phyloP scores from a whole-genome alignment of 2,113 vertebrate species.

The Perca schrenkii region DNA sequence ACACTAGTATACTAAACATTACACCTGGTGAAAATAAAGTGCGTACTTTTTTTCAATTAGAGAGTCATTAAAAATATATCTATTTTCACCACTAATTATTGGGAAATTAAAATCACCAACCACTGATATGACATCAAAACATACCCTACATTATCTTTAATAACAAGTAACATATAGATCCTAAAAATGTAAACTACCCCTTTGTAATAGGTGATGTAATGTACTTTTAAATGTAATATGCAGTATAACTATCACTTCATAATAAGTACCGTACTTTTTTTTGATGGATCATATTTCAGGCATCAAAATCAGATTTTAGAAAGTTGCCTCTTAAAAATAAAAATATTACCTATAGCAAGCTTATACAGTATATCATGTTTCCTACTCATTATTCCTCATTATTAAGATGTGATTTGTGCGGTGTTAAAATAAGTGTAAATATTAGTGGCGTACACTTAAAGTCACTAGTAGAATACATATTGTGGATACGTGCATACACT shows the following conservation, averaged over 20 bases:
- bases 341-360: background rate
- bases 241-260: background rate
- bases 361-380: too few relatives aligned
- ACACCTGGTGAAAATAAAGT: background rate
- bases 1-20: background rate
- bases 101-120: background rate
- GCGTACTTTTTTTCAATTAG: background rate
- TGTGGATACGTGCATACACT: background rate
- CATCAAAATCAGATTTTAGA: background rate
- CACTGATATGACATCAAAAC: background rate
- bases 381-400: too few relatives aligned
- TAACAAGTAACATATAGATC: background rate
- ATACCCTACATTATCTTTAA: background rate
- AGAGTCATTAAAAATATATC: background rate
- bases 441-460: background rate
- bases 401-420: background rate
- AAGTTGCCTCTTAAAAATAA: background rate
- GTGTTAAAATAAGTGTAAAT: background rate
- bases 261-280: background rate
- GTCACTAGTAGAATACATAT: background rate
- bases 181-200: background rate
- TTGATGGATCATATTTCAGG: background rate
- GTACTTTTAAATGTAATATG: background rate
- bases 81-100: background rate
- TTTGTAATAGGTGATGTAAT: background rate